These are phyloP conservation scores for Sogatella furcifera DNA, from an alignment of 1,140 invertebrate genomes.

Conservation along the genomic window DNA sequence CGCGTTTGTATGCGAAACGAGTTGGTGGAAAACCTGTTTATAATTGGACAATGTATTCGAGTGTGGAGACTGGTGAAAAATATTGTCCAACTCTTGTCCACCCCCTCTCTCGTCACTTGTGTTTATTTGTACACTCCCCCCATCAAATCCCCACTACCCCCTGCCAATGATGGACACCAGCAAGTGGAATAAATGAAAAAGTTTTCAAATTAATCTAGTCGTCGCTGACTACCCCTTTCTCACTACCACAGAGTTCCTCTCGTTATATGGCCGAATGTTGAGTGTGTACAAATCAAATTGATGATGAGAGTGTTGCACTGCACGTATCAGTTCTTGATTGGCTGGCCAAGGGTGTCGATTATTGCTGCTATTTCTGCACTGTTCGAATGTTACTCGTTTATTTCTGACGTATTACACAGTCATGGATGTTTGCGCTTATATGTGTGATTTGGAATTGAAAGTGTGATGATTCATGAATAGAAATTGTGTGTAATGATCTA, in stretches of 20 bases:
- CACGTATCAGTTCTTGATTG: not conserved
- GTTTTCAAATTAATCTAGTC: constrained; percentile 12
- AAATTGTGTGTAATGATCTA: no score
- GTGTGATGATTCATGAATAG: no score
- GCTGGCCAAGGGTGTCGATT: constrained; percentile 1
- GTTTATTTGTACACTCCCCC: no score
- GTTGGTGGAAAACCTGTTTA: constrained; percentile 5
- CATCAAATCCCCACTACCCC: no score
- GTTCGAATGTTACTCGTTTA: not conserved
- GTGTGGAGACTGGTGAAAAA: no score
- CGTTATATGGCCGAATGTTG: not conserved
- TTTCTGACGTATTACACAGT: not conserved
- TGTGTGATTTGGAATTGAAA: not conserved
- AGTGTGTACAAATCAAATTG: constrained; percentile 9
- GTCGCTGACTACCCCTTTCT: not conserved
- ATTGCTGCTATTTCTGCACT: not conserved
- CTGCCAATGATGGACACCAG: no score
- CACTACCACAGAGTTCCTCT: no score
- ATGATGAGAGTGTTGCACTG: constrained; percentile 7
- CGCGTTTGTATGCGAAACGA: constrained; percentile 8
- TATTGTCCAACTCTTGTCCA: no score
- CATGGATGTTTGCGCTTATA: not conserved
- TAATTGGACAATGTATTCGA: constrained; percentile 2
- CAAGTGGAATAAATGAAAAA: not conserved
- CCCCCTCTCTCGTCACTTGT: no score